These are phyloP conservation scores for Tenthredo livida DNA, from an alignment of 2,888 invertebrate genomes.

Conservation along the genomic window DNA sequence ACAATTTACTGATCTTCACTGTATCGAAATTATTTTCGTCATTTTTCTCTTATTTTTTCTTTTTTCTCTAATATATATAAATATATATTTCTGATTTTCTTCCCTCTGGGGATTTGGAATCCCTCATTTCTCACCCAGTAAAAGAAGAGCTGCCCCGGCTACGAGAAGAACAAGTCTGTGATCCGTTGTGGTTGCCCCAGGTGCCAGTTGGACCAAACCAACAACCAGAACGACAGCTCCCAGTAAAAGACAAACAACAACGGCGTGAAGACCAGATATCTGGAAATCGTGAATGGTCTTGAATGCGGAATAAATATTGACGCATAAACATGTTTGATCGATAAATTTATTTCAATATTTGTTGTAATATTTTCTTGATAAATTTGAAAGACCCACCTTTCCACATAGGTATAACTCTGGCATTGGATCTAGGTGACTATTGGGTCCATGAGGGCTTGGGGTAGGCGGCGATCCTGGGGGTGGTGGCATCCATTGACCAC, in stretches of 20 bases:
- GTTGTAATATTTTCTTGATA: not conserved
- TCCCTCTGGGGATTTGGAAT: not conserved
- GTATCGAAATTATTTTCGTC: not conserved
- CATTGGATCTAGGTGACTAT: constrained; percentile 80
- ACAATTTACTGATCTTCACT: not conserved
- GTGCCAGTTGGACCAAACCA: constrained; percentile 88
- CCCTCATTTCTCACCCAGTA: constrained; percentile 78
- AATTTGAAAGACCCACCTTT: constrained; percentile 80
- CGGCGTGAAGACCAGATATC: constrained; percentile 87
- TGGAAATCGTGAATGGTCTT: constrained; percentile 72
- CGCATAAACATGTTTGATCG: not conserved
- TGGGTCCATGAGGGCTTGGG: constrained; percentile 82
- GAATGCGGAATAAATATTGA: not conserved
- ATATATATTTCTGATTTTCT: not conserved
- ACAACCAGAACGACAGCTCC: constrained; percentile 89
- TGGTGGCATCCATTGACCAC: constrained; percentile 83
- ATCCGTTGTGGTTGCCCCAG: constrained; percentile 88
- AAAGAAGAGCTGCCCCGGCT: constrained; percentile 83
- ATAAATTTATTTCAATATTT: not conserved
- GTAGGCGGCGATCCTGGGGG: constrained; percentile 82
- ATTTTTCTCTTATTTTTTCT: not conserved
- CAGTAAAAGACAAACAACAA: constrained; percentile 87
- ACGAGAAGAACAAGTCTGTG: constrained; percentile 87
- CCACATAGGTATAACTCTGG: constrained; percentile 87
- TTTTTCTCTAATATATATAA: not conserved